Evolutionary conservation across 2,888 invertebrate species (phyloP).

Genomic region (Metalampra italica): DNA sequence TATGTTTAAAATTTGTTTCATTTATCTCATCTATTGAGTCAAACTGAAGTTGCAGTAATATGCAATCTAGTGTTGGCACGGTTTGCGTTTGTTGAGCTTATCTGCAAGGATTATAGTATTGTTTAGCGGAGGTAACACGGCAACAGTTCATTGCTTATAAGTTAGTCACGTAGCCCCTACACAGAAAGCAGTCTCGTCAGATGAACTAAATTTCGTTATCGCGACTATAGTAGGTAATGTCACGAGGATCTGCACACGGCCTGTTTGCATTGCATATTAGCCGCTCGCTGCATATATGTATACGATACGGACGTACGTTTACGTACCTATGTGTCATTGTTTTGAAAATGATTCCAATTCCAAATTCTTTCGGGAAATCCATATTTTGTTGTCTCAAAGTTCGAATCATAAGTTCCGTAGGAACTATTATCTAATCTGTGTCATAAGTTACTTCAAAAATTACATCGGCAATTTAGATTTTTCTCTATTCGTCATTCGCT

Average conservation of each 20-base stretch:
- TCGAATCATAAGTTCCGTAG: too few relatives aligned
- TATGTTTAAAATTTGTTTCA: too few relatives aligned
- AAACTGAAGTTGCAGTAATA: too few relatives aligned
- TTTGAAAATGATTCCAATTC: too few relatives aligned
- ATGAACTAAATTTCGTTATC: slow-evolving; percentile 8
- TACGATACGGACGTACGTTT: background rate
- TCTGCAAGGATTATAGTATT: slow-evolving; percentile 33
- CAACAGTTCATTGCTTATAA: slow-evolving; percentile 27
- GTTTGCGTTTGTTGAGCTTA: slow-evolving; percentile 20
- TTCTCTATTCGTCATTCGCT: too few relatives aligned
- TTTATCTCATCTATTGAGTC: too few relatives aligned
- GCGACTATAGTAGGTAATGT: background rate
- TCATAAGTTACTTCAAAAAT: too few relatives aligned
- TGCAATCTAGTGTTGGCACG: background rate
- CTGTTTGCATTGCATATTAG: background rate
- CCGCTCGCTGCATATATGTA: background rate
- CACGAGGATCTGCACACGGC: background rate
- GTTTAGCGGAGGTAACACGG: slow-evolving; percentile 12
- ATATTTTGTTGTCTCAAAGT: too few relatives aligned
- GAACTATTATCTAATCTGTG: too few relatives aligned
- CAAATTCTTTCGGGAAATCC: too few relatives aligned
- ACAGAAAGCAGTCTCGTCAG: slow-evolving; percentile 19
- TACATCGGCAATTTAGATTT: too few relatives aligned
- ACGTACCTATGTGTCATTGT: too few relatives aligned
- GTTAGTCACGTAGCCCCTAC: slow-evolving; percentile 35